These are phyloP conservation scores for Hololepta plana DNA, from an alignment of 2,888 invertebrate genomes.

Conservation along the genomic window DNA sequence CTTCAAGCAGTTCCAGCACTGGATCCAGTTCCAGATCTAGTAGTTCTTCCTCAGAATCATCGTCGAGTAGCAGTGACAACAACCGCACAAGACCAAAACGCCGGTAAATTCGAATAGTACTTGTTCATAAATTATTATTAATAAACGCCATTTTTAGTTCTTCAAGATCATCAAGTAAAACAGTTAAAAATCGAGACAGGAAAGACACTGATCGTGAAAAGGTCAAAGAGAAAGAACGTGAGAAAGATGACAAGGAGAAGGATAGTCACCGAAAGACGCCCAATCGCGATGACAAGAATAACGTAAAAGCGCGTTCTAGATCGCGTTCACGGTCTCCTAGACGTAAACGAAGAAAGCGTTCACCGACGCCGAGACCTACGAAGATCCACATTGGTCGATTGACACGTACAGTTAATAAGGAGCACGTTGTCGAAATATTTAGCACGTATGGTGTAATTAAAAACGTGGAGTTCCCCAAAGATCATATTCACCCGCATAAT, in stretches of 20 bases:
- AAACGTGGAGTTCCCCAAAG: slow-evolving; percentile 74
- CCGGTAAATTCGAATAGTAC: slow-evolving; percentile 28
- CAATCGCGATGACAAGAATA: slow-evolving; percentile 10
- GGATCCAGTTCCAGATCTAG: slow-evolving; percentile 34
- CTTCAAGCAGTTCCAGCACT: slow-evolving; percentile 59
- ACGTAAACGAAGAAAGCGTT: slow-evolving; percentile 56
- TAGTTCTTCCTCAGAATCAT: slow-evolving; percentile 39
- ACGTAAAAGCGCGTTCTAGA: slow-evolving; percentile 18
- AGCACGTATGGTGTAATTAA: slow-evolving; percentile 76
- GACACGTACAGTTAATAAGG: slow-evolving; percentile 81
- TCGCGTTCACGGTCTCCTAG: slow-evolving; percentile 46
- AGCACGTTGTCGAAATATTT: slow-evolving; percentile 85
- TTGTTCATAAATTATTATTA: slow-evolving; percentile 4
- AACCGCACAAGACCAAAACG: slow-evolving; percentile 45
- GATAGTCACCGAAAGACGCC: slow-evolving; percentile 13
- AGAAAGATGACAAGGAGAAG: slow-evolving; percentile 28
- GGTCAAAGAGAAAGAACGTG: slow-evolving; percentile 20
- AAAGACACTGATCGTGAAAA: slow-evolving; percentile 25
- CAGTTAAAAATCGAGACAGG: slow-evolving; percentile 21
- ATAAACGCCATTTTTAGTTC: no score
- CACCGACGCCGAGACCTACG: slow-evolving; percentile 78
- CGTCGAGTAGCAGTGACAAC: slow-evolving; percentile 45
- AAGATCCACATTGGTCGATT: slow-evolving; percentile 88
- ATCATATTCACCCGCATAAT: slow-evolving; percentile 72
- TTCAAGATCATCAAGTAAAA: slow-evolving; percentile 17